Percentiles rank a stretch among this genome's conserved stretches.
These are phyloP conservation scores for Electrona antarctica DNA, from an alignment of 2,113 vertebrate genomes.

Conservation along the genomic window DNA sequence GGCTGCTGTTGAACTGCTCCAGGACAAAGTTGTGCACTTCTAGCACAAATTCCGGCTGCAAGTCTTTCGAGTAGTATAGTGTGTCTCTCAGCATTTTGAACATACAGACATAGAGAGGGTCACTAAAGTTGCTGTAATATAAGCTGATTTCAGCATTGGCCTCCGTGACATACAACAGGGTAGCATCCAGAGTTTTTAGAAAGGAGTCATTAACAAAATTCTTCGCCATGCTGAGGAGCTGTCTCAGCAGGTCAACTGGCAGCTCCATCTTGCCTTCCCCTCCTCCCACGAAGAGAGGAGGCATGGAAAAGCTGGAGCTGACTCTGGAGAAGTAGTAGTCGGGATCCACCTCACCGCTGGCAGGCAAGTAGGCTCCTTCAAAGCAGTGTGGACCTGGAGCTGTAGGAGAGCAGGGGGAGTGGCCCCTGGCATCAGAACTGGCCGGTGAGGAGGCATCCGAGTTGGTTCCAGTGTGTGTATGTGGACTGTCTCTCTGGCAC, in stretches of 20 bases:
- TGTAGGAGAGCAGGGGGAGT: conserved; percentile 87
- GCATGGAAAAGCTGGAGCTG: conserved; percentile 94
- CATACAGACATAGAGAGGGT: conserved; percentile 91
- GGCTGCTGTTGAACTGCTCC: conserved; percentile 95
- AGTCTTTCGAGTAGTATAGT: conserved; percentile 91
- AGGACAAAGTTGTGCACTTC: conserved; percentile 97
- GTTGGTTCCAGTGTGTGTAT: conserved; percentile 81
- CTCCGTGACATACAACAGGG: conserved; percentile 82
- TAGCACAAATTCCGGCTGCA: conserved; percentile 88
- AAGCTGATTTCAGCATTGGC: conserved; percentile 81
- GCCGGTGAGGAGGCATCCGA: conserved; percentile 77
- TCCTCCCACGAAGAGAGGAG: conserved; percentile 87
- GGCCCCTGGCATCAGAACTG: conserved; percentile 84
- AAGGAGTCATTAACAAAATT: conserved; percentile 78
- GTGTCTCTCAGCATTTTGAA: conserved; percentile 98
- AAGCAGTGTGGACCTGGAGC: conserved; percentile 85
- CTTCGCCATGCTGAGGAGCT: conserved; percentile 89
- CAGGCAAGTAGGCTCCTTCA: conserved; percentile 90
- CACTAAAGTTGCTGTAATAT: conserved; percentile 90
- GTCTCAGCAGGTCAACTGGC: conserved; percentile 85
- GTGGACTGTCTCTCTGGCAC: conserved; percentile 88
- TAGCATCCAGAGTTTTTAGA: conserved; percentile 85
- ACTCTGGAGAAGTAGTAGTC: conserved; percentile 92
- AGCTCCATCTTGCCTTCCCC: conserved; percentile 87
- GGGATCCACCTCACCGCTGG: conserved; percentile 85